Evolutionary conservation across 2,113 vertebrate species (phyloP), one percentile per base, ranked within the genome.

Genomic region (Alces alces): DNA sequence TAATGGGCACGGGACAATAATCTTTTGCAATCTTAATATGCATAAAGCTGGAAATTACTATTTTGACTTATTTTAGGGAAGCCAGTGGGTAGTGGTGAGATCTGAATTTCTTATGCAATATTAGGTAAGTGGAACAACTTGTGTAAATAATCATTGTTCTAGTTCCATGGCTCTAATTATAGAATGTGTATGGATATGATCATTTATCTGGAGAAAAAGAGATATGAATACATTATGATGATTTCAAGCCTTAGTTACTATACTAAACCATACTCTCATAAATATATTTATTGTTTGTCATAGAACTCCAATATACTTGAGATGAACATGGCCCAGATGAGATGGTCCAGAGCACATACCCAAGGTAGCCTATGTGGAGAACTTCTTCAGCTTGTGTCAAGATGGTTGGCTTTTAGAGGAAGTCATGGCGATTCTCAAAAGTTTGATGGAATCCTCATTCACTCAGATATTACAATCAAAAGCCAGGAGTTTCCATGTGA

Each of bases 81-180:
- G 17, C 21, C 10, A 39, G 19, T 39, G n/a, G 4, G 19, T 73
- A 39, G 66, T 36, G 19, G n/a, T 39, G 0, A 2, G 12, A 43
- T 60, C 43, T 45, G 45, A 27, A 73, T 43, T 84, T 96, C 11
- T 54, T 17, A 30, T 61, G 36, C 54, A 73, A 21, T 45, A 55
- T n/a, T 61, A 54, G 21, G 45, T 50, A 66, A 66, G 33, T 90
- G 43, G 19, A 61, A n/a, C 14, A 60, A 33, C 66, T 25, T 47
- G 13, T 90, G 19, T 33, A 66, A 86, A 93, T 90, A 54, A 39
- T 66, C 6, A 10, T 93, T 60, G 28, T 93, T 86, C 12, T 96
- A 78, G 45, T 78, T 78, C 64, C 23, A 21, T 28, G 19, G 36
- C 52, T 90, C 50, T 90, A 57, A 16, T 96, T 89, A 25, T 39